These are phyloP conservation scores for Numenius arquata DNA, from an alignment of 2,113 vertebrate genomes.

Conservation along the genomic window DNA sequence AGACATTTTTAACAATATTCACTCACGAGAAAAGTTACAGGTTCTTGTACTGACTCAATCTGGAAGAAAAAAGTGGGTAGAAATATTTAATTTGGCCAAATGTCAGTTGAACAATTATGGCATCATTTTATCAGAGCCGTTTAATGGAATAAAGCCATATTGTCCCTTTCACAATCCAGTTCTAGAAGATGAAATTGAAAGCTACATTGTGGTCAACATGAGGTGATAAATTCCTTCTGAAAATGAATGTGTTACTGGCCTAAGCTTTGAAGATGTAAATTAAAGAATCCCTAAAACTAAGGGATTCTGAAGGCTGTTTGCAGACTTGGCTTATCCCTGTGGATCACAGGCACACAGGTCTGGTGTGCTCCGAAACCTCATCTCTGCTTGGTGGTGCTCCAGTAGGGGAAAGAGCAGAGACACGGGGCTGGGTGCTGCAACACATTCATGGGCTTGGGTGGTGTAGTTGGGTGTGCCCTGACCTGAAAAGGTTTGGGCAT, in stretches of 20 bases:
- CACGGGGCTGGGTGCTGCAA: not conserved
- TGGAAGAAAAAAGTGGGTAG: not conserved
- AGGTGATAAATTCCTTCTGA: not conserved
- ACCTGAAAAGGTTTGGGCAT: not conserved
- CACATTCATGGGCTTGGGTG: not conserved
- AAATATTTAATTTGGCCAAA: not conserved
- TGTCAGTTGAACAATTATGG: not conserved
- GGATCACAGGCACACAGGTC: not conserved
- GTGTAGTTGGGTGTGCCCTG: not conserved
- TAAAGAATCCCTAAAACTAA: not conserved
- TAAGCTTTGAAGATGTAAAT: not conserved
- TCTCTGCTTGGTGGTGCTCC: not conserved
- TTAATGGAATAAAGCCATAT: not conserved
- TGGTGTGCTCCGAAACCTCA: not conserved
- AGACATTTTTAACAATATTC: not conserved
- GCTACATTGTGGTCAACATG: not conserved
- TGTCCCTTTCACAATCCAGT: not conserved
- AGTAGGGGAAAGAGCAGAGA: not conserved
- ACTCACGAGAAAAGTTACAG: not conserved
- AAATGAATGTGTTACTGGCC: not conserved
- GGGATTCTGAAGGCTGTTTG: not conserved
- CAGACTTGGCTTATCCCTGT: not conserved
- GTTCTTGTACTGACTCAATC: not conserved
- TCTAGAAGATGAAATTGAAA: not conserved
- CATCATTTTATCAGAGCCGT: not conserved